Conservation (phyloP, 2,797 vertebrate genomes). For the Gymnoscopelus microlampas region DNA sequence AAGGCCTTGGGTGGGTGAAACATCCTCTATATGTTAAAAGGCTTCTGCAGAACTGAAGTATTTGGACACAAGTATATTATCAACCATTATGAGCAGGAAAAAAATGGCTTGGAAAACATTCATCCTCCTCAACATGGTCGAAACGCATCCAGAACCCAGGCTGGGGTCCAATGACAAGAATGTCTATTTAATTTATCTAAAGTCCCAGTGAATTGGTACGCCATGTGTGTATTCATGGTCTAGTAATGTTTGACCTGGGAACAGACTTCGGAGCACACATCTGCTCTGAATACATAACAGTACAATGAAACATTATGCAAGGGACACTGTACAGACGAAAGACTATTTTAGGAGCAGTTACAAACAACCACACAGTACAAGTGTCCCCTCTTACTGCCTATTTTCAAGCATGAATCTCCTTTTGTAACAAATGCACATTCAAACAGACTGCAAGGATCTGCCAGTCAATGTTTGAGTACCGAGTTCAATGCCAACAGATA, state of each 20-base stretch:
- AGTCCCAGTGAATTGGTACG: conserved; percentile 14
- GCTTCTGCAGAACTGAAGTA: conserved; percentile 12
- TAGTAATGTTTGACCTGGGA: conserved; percentile 48
- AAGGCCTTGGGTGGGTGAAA: conserved; percentile 25
- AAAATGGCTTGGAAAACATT: not conserved
- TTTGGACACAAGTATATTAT: conserved; percentile 7
- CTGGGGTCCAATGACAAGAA: not conserved
- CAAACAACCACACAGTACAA: conserved; percentile 37
- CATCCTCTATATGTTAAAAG: conserved; percentile 29
- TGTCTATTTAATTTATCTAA: not conserved
- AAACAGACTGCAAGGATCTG: not conserved
- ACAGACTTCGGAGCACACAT: not conserved
- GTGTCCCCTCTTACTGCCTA: conserved; percentile 15
- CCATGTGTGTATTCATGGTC: conserved; percentile 1
- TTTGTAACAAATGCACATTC: conserved; percentile 17
- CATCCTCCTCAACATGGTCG: not conserved
- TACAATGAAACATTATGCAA: conserved; percentile 16
- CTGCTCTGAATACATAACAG: not conserved
- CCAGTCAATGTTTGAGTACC: not conserved
- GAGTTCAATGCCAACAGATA: not conserved
- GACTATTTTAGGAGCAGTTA: conserved; percentile 28
- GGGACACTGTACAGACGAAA: not conserved
- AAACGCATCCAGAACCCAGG: conserved; percentile 2
- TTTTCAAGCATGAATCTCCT: conserved; percentile 6
- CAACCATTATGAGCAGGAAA: conserved; percentile 5